These are phyloP conservation scores for Tuta absoluta DNA, from an alignment of 2,888 invertebrate species.

Conservation along the genomic window DNA sequence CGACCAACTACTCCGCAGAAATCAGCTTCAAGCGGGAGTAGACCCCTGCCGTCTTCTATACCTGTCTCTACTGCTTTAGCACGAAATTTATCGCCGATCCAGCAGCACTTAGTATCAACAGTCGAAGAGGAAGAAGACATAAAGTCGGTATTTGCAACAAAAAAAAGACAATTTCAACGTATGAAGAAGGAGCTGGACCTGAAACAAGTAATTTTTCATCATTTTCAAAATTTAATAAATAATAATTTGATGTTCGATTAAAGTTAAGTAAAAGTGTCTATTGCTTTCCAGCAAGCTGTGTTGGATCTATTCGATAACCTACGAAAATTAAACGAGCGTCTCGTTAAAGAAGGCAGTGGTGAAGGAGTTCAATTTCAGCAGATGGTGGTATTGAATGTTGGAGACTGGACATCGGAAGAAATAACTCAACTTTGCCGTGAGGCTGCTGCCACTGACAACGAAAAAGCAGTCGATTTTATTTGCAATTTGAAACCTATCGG, in stretches of 20 bases:
- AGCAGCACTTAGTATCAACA: background rate
- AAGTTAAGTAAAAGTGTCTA: background rate
- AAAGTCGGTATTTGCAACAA: conserved; percentile 49
- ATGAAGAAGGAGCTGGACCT: conserved; percentile 74
- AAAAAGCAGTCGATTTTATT: conserved; percentile 56
- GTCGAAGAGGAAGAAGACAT: conserved; percentile 52
- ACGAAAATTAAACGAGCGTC: conserved; percentile 57
- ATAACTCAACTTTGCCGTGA: conserved; percentile 63
- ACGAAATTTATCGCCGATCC: background rate
- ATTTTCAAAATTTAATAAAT: background rate
- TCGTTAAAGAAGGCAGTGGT: conserved; percentile 58
- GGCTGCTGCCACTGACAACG: conserved; percentile 46
- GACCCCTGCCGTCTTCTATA: conserved; percentile 34
- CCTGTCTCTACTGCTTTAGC: conserved; percentile 33
- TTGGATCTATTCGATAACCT: conserved; percentile 62
- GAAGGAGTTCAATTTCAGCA: conserved; percentile 56
- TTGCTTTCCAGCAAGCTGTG: conserved; percentile 58
- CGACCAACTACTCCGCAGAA: conserved; percentile 27
- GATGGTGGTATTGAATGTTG: conserved; percentile 67
- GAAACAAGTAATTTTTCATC: conserved; percentile 60
- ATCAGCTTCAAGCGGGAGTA: background rate
- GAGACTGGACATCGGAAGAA: conserved; percentile 70
- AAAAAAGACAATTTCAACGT: conserved; percentile 58
- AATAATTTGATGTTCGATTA: background rate
- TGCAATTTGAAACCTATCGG: conserved; percentile 54